Evolutionary conservation across 2,888 invertebrate species (phyloP).

Genomic region (Pristionchus arcanus): DNA sequence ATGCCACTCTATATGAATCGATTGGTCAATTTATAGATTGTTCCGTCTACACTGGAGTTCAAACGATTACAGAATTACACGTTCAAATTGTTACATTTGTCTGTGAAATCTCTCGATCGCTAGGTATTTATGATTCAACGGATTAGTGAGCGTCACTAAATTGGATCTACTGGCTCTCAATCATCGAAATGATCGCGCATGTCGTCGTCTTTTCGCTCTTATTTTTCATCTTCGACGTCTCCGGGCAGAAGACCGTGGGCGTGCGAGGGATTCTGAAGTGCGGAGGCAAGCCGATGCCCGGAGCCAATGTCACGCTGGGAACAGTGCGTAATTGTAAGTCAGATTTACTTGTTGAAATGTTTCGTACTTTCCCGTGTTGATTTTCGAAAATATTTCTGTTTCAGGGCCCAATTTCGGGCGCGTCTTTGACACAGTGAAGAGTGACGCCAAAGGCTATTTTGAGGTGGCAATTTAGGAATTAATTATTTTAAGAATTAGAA

Average conservation of each 20-base stretch:
- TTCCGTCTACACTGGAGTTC: too few relatives aligned
- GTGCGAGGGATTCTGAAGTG: background rate
- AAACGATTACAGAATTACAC: background rate
- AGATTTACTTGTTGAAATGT: too few relatives aligned
- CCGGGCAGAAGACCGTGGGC: background rate
- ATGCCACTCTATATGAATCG: too few relatives aligned
- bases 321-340: background rate
- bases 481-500: background rate
- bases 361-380: too few relatives aligned
- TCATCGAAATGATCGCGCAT: background rate
- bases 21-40: too few relatives aligned
- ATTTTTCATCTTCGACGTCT: background rate
- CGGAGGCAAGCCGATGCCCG: background rate
- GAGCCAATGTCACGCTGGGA: background rate
- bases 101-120: too few relatives aligned
- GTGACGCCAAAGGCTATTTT: background rate
- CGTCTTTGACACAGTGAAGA: background rate
- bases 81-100: background rate
- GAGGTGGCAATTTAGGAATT: background rate
- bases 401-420: background rate
- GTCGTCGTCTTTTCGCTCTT: background rate
- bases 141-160: background rate
- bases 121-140: background rate
- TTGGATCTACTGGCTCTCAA: background rate
- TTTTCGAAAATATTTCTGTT: too few relatives aligned